Percentiles rank a stretch among this genome's conserved stretches.
Evolutionary conservation across 2,113 vertebrate genomes (phyloP).

Genomic region (Gallinago paraguaiae): DNA sequence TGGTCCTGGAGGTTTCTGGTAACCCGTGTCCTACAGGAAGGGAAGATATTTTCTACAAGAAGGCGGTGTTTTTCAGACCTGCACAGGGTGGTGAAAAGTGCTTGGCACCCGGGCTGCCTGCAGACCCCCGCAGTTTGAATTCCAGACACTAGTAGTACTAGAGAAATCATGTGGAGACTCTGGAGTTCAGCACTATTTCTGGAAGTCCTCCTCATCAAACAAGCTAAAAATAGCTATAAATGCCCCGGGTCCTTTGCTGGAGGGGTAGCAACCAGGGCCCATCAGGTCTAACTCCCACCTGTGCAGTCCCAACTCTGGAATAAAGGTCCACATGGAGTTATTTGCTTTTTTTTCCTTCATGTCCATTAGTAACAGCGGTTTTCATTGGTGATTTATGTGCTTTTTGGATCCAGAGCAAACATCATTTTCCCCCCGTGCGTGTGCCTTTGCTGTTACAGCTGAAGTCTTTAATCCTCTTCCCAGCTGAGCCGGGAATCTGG

Average conservation of each 20-base stretch:
- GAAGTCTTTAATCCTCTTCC: not conserved
- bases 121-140: not conserved
- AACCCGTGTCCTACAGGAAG: not conserved
- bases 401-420: not conserved
- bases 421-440: rapidly evolving
- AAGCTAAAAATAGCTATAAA: conserved; percentile 24
- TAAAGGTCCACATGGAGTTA: not conserved
- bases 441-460: not conserved
- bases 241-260: not conserved
- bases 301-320: not conserved
- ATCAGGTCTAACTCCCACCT: not conserved
- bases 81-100: not conserved
- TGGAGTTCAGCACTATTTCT: conserved; percentile 16
- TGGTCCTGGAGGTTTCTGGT: not conserved
- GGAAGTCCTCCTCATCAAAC: not conserved
- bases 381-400: rapidly evolving
- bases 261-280: not conserved
- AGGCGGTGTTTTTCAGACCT: not conserved
- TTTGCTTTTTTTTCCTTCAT: not conserved
- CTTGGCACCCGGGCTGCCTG: not conserved
- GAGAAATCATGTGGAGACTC: not conserved
- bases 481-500: not conserved
- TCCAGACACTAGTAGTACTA: not conserved
- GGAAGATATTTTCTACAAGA: not conserved
- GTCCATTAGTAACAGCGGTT: not conserved